A percentile compares a stretch with the other conserved stretches of the same genome.
These are phyloP conservation scores for Hycleus phaleratus DNA, from an alignment of 1,140 invertebrate genomes.

Conservation along the genomic window DNA sequence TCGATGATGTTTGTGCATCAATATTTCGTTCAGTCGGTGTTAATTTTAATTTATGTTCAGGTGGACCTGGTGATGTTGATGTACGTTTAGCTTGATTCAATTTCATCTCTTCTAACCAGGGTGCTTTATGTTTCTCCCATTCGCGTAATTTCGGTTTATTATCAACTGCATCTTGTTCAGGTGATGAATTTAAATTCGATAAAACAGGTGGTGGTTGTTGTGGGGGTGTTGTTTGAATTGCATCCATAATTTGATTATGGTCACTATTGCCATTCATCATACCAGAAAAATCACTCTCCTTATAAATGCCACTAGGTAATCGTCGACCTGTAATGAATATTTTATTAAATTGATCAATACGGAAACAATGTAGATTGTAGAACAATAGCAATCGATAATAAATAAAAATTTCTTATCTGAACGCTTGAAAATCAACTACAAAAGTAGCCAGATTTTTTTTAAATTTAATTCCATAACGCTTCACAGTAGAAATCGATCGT, in stretches of 20 bases:
- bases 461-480: too few relatives aligned
- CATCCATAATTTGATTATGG: constrained; percentile 21
- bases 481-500: too few relatives aligned
- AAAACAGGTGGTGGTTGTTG: neutral
- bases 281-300: constrained; percentile 42
- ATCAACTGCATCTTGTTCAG: constrained; percentile 43
- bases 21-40: constrained; percentile 14
- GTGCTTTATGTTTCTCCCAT: constrained; percentile 56
- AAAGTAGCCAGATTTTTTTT: too few relatives aligned
- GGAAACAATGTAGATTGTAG: too few relatives aligned
- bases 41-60: constrained; percentile 18
- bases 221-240: constrained; percentile 7
- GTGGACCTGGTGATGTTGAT: constrained; percentile 40
- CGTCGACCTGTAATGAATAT: constrained; percentile 44
- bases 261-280: constrained; percentile 45
- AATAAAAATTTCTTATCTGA: too few relatives aligned
- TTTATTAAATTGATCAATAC: neutral
- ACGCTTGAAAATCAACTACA: too few relatives aligned
- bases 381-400: too few relatives aligned
- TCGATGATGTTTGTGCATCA: neutral
- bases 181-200: constrained; percentile 14
- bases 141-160: constrained; percentile 46
- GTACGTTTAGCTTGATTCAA: constrained; percentile 56
- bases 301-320: constrained; percentile 46
- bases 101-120: constrained; percentile 62